phyloP scores from a whole-genome alignment of 53 echinoderm and acorn worm genomes.

The Patiria pectinifera region DNA sequence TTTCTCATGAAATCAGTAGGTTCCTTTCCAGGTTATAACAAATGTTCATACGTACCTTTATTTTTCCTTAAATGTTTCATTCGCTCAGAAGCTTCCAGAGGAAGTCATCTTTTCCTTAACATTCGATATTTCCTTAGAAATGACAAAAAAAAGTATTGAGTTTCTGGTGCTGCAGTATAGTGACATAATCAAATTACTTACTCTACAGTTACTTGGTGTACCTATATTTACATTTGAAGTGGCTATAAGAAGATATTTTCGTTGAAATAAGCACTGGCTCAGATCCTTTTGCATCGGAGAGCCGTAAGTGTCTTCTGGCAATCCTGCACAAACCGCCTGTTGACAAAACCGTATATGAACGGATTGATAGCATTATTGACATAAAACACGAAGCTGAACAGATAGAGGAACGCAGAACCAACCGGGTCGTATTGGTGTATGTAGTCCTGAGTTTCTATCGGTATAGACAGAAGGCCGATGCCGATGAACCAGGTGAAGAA shows the following conservation, averaged over 20 bases:
- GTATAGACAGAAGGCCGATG: not conserved
- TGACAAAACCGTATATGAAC: conserved; percentile 45
- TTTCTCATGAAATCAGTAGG: no score
- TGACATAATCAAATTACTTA: no score
- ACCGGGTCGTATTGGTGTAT: not conserved
- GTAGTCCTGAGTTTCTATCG: not conserved
- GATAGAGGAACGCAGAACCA: not conserved
- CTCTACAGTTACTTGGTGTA: no score
- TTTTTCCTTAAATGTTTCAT: no score
- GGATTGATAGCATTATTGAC: conserved; percentile 49
- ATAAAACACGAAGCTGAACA: not conserved
- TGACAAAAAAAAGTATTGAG: no score
- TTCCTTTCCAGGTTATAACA: no score
- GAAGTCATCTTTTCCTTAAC: no score
- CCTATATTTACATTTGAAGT: not conserved
- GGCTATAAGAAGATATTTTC: not conserved
- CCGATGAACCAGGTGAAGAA: not conserved
- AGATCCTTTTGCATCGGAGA: not conserved
- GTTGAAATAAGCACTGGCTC: not conserved
- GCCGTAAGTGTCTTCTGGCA: not conserved
- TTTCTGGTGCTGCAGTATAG: no score
- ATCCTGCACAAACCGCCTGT: conserved; percentile 18
- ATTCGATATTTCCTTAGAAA: no score
- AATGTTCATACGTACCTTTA: no score
- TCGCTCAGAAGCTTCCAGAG: no score